A percentile compares a stretch with the other conserved stretches of the same genome.
phyloP scores from a whole-genome alignment of 2,888 invertebrate species.

The Trichopria drosophilae region DNA sequence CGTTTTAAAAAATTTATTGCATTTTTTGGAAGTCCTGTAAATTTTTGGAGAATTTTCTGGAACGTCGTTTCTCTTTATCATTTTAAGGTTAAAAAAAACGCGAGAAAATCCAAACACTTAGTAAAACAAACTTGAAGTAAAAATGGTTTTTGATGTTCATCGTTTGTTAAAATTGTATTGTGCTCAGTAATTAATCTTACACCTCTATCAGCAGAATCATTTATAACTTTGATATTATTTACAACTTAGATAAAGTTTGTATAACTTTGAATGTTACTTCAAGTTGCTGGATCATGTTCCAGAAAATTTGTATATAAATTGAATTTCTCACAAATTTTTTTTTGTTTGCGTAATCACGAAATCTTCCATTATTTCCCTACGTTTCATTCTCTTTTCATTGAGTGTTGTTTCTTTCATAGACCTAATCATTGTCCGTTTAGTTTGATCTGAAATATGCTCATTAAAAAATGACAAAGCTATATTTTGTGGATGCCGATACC shows the following conservation, averaged over 20 bases:
- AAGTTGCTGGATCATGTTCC: not conserved
- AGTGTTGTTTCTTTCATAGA: not conserved
- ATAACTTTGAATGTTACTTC: not conserved
- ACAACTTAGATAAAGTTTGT: not conserved
- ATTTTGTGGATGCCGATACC: slow-evolving; percentile 1
- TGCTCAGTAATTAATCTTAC: not conserved
- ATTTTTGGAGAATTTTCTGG: too few species aligned
- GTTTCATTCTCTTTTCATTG: not conserved
- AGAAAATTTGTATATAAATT: slow-evolving; percentile 1
- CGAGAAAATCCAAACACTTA: too few species aligned
- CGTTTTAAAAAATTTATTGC: too few species aligned
- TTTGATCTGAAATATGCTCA: not conserved
- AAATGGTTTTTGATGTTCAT: not conserved
- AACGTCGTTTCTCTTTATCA: too few species aligned
- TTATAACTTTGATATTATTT: not conserved
- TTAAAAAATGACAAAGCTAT: not conserved
- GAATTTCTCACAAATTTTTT: not conserved
- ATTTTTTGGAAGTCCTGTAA: too few species aligned
- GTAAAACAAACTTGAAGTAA: not conserved
- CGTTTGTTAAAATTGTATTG: not conserved
- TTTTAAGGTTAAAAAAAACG: too few species aligned
- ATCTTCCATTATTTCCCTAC: not conserved
- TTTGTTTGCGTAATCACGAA: not conserved
- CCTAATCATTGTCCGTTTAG: not conserved
- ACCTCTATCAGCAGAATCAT: slow-evolving; percentile 2